Evolutionary conservation across 2,113 vertebrate genomes (phyloP).

Genomic region (Tauraco erythrolophus): DNA sequence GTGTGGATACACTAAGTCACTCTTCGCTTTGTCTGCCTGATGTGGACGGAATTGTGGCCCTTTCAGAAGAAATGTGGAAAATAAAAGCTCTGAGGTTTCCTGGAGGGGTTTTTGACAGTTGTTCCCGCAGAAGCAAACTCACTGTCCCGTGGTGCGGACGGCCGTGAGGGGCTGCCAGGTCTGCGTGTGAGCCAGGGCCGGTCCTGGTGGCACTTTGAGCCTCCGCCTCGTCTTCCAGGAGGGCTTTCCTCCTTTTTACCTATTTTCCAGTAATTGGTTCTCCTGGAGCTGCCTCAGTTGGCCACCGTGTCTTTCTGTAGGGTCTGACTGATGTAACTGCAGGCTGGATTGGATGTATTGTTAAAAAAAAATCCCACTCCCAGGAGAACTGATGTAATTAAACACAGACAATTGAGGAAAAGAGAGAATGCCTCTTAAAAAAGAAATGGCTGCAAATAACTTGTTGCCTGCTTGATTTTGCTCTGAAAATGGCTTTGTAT

Average conservation of each 20-base stretch:
- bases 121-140: neutral
- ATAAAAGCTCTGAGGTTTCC: neutral
- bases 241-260: neutral
- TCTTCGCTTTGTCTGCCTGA: neutral
- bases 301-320: fast-evolving
- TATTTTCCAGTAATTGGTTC: neutral
- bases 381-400: neutral
- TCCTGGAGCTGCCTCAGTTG: neutral
- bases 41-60: neutral
- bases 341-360: neutral
- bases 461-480: neutral
- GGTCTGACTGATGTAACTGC: neutral
- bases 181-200: neutral
- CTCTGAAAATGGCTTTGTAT: neutral
- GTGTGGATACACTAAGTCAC: neutral
- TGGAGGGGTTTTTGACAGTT: neutral
- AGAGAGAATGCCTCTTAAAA: neutral
- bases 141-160: fast-evolving
- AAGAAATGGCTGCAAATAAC: neutral
- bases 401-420: neutral
- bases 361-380: neutral
- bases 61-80: neutral
- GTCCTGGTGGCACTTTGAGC: neutral
- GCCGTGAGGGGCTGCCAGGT: fast-evolving
- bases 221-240: fast-evolving